These are phyloP conservation scores for Baccha elongata DNA, from an alignment of 2,888 invertebrate species.

Conservation along the genomic window DNA sequence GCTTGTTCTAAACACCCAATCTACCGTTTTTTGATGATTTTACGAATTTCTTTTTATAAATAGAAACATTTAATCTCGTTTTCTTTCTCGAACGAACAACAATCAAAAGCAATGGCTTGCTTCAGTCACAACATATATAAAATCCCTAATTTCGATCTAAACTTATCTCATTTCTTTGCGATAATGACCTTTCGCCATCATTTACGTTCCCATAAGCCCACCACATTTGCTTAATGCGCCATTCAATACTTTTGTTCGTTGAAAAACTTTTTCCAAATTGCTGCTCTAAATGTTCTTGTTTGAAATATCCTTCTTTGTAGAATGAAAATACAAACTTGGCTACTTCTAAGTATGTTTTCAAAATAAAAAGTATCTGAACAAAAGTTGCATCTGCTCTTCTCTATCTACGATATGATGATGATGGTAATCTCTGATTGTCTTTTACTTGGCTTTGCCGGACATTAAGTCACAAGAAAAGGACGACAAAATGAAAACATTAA, in stretches of 20 bases:
- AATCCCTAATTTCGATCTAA: no score
- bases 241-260: neutral
- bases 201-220: neutral
- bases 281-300: conserved; percentile 42
- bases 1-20: no score
- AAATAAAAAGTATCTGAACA: conserved; percentile 10
- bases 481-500: conserved; percentile 62
- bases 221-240: conserved; percentile 1
- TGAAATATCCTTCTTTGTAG: conserved; percentile 33
- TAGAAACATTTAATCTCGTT: no score
- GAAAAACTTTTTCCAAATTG: conserved; percentile 39
- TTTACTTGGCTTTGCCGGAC: conserved; percentile 13
- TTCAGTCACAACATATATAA: no score
- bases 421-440: conserved; percentile 54
- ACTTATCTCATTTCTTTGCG: no score
- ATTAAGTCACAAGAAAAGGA: conserved; percentile 30
- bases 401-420: conserved; percentile 15
- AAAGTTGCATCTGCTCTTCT: conserved; percentile 53
- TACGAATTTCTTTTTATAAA: no score
- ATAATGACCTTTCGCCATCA: neutral
- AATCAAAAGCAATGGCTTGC: no score
- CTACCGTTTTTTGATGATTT: no score
- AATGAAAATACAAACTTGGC: conserved; percentile 25
- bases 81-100: no score
- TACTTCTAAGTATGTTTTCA: conserved; percentile 7